A percentile compares a stretch with the other conserved stretches of the same genome.
Evolutionary conservation across 1,140 invertebrate species (phyloP).

Genomic region (Drosophila bifasciata): DNA sequence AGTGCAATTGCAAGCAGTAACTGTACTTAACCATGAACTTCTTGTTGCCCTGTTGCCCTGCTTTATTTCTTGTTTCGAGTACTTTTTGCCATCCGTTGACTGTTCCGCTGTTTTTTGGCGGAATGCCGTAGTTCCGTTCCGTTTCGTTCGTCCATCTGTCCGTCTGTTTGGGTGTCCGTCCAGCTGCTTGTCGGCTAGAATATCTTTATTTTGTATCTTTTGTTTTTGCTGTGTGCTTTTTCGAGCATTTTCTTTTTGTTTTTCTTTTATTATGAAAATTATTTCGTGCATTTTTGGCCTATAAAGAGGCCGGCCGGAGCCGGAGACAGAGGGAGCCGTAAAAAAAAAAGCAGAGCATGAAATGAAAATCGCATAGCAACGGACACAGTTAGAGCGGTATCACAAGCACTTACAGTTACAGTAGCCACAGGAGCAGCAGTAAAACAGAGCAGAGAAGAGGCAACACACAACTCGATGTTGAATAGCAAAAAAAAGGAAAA

Average conservation of each 20-base stretch:
- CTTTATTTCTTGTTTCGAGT: constrained; percentile 19
- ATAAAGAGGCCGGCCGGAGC: constrained; percentile 47
- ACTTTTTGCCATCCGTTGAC: constrained; percentile 1
- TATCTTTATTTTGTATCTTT: constrained; percentile 2
- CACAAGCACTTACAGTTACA: constrained; percentile 30
- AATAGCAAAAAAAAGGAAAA: too few species aligned
- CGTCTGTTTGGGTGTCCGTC: constrained; percentile 11
- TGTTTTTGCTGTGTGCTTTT: constrained; percentile 22
- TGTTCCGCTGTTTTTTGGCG: constrained; percentile 10
- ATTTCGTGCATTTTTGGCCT: constrained; percentile 75
- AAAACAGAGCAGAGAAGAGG: constrained; percentile 1
- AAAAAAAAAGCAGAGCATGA: constrained; percentile 49
- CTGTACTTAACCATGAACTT: constrained; percentile 21
- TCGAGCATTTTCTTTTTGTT: constrained; percentile 33
- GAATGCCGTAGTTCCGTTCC: constrained; percentile 23
- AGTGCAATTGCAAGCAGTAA: constrained; percentile 3
- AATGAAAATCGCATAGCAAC: constrained; percentile 67
- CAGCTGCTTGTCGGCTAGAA: constrained; percentile 14
- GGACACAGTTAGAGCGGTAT: constrained; percentile 48
- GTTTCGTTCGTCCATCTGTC: too few species aligned
- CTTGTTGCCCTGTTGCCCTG: constrained; percentile 17
- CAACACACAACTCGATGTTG: constrained; percentile 15
- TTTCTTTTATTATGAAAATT: constrained; percentile 72
- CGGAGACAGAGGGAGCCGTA: constrained; percentile 31
- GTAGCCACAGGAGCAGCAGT: constrained; percentile 2